A percentile compares a stretch with the other conserved stretches of the same genome.
Evolutionary conservation across 2,113 vertebrate species (phyloP).

Genomic region (Gobius niger): DNA sequence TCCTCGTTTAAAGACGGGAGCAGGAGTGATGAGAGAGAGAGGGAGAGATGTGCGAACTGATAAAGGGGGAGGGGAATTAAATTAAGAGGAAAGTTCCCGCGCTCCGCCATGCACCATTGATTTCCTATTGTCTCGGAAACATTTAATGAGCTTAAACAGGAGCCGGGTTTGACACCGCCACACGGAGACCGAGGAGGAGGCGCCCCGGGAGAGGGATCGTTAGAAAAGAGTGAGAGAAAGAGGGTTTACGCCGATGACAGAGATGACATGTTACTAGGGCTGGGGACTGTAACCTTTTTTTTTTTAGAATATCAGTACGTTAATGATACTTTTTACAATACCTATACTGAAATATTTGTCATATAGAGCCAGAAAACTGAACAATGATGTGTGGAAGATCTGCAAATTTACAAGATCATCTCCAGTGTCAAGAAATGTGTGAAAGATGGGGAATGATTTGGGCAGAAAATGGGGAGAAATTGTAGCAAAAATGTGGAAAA

Average conservation of each 20-base stretch:
- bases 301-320: too few relatives aligned
- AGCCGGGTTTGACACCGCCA: conserved; percentile 74
- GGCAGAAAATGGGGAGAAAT: too few relatives aligned
- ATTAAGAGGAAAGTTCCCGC: conserved; percentile 76
- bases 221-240: conserved; percentile 39
- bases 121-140: conserved; percentile 81
- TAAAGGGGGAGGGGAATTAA: conserved; percentile 66
- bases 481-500: too few relatives aligned
- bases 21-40: conserved; percentile 23
- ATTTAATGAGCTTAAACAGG: conserved; percentile 81
- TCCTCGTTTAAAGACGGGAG: conserved; percentile 2
- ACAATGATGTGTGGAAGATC: too few relatives aligned
- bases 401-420: too few relatives aligned
- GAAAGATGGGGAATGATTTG: too few relatives aligned
- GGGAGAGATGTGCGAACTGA: conserved; percentile 64
- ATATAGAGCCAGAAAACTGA: too few relatives aligned
- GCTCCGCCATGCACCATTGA: conserved; percentile 78
- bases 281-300: too few relatives aligned
- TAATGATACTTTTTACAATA: too few relatives aligned
- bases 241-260: not conserved
- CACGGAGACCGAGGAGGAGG: conserved; percentile 58
- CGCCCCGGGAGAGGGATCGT: conserved; percentile 72
- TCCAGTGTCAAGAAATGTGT: too few relatives aligned
- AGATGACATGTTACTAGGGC: too few relatives aligned
- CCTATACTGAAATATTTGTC: too few relatives aligned